These are phyloP conservation scores for Echinometra lucunter DNA, from an alignment of 53 echinoderm and acorn worm species.

Conservation along the genomic window DNA sequence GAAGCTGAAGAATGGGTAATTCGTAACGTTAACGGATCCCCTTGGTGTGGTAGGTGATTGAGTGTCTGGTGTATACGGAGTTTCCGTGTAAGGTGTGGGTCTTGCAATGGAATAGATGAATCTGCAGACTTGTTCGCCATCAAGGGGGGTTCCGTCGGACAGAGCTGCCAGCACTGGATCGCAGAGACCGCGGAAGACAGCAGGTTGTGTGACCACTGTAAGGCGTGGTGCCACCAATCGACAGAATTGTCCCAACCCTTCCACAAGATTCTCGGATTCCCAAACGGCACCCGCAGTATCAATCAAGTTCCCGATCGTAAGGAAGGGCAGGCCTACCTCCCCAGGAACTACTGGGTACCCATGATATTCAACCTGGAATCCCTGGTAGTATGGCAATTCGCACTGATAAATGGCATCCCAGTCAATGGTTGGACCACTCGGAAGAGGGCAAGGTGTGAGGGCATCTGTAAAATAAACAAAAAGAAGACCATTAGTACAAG, in stretches of 20 bases:
- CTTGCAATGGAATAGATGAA: not conserved
- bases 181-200: not conserved
- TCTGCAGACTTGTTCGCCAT: not conserved
- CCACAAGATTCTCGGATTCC: not conserved
- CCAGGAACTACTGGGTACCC: not conserved
- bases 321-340: not conserved
- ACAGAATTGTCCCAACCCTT: not conserved
- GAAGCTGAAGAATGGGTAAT: not conserved
- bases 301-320: not conserved
- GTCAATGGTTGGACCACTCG: slow-evolving; percentile 17
- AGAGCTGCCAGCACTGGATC: slow-evolving; percentile 26
- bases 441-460: slow-evolving; percentile 24
- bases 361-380: not conserved
- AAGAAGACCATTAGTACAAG: not conserved
- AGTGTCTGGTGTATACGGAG: not conserved
- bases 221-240: not conserved
- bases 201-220: not conserved
- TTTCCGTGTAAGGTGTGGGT: not conserved
- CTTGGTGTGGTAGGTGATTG: not conserved
- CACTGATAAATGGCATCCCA: slow-evolving; percentile 9
- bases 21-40: not conserved
- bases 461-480: slow-evolving; percentile 9
- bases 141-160: not conserved
- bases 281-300: not conserved
- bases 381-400: not conserved